Evolutionary conservation across 2,797 vertebrate genomes (phyloP).

Genomic region (Esox masquinongy): DNA sequence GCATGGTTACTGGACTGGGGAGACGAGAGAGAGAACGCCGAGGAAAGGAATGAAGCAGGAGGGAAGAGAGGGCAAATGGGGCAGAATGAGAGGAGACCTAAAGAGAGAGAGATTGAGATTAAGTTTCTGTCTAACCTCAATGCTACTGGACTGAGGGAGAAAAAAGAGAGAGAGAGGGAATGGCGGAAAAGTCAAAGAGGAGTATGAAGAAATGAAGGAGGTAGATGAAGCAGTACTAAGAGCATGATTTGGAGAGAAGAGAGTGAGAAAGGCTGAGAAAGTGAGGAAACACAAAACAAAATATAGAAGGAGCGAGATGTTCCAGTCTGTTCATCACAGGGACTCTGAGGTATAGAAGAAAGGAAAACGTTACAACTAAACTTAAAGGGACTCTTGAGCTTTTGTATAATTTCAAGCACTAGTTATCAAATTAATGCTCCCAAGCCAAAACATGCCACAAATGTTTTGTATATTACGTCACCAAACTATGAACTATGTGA

Average conservation of each 20-base stretch:
- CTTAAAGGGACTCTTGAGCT: not conserved
- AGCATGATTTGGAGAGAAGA: conserved; percentile 25
- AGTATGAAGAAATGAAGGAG: conserved; percentile 16
- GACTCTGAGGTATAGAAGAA: conserved; percentile 12
- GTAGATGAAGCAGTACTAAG: conserved; percentile 27
- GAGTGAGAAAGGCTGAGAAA: not conserved
- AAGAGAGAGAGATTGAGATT: not conserved
- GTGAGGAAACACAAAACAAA: not conserved
- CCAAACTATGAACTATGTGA: too few relatives aligned
- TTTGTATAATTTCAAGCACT: too few relatives aligned
- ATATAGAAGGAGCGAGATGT: conserved; percentile 38
- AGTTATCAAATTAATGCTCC: too few relatives aligned
- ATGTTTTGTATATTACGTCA: too few relatives aligned
- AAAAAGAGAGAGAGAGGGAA: not conserved
- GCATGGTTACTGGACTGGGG: conserved; percentile 28
- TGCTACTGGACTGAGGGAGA: not conserved
- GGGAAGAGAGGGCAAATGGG: not conserved
- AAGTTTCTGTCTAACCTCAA: too few relatives aligned
- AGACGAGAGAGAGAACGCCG: not conserved
- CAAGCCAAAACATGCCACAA: too few relatives aligned
- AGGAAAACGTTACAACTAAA: not conserved
- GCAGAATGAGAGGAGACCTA: conserved; percentile 29
- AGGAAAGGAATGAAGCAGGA: not conserved
- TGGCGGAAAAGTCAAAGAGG: conserved; percentile 34
- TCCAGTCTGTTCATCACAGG: conserved; percentile 2